These are phyloP conservation scores for Theristicus caerulescens DNA, from an alignment of 2,113 vertebrate genomes.

Conservation along the genomic window DNA sequence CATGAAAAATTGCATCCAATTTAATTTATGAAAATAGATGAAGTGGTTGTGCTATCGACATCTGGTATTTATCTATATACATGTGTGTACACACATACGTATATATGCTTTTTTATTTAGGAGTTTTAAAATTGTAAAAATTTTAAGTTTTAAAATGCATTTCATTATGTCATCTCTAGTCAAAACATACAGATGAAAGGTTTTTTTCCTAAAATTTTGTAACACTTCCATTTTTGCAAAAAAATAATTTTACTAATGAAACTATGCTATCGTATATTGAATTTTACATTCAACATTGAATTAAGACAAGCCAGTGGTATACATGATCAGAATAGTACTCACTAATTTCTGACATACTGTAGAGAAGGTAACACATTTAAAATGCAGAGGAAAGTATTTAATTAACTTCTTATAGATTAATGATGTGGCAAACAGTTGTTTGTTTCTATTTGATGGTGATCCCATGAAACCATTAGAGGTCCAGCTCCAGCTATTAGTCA, in stretches of 20 bases:
- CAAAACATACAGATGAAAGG: background rate
- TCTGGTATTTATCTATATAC: background rate
- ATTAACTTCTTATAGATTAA: constrained; percentile 72
- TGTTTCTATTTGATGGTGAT: constrained; percentile 54
- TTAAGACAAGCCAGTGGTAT: constrained; percentile 19
- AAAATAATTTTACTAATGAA: background rate
- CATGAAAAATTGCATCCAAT: background rate
- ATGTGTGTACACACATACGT: accelerated
- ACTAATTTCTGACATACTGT: constrained; percentile 3
- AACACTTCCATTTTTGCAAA: background rate
- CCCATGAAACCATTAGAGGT: constrained; percentile 36
- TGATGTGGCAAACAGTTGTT: constrained; percentile 65
- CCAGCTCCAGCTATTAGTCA: constrained; percentile 57
- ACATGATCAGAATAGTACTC: constrained; percentile 22
- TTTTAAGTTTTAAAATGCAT: background rate
- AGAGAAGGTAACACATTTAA: constrained; percentile 30
- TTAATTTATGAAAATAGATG: background rate
- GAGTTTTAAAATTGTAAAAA: background rate
- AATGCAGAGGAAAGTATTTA: constrained; percentile 58
- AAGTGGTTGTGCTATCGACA: background rate
- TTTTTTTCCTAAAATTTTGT: background rate
- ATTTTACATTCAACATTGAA: constrained; percentile 26
- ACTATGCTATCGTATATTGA: background rate
- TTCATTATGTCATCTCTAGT: background rate
- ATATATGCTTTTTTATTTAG: background rate